These are phyloP conservation scores for Thymallus thymallus DNA, from an alignment of 2,113 vertebrate genomes.

Conservation along the genomic window DNA sequence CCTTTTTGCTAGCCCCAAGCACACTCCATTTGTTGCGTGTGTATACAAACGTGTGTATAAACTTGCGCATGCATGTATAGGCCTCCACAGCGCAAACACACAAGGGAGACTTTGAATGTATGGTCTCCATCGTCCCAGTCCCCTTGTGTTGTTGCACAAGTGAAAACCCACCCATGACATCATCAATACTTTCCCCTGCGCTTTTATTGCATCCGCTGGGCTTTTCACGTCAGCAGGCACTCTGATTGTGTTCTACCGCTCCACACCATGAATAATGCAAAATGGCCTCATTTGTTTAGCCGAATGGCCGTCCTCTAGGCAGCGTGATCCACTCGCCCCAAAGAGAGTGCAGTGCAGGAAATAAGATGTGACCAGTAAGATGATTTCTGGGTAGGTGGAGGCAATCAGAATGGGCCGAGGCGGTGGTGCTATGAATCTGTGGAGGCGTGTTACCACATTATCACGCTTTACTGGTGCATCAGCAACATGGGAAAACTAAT, in stretches of 20 bases:
- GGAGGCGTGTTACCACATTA: background rate
- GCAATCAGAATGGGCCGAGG: background rate
- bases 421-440: background rate
- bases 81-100: background rate
- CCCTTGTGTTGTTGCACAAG: background rate
- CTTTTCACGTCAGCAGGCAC: background rate
- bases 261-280: constrained; percentile 20
- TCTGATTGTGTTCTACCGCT: constrained; percentile 6
- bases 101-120: background rate
- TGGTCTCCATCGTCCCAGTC: background rate
- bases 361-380: constrained; percentile 3
- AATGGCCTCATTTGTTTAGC: constrained; percentile 21
- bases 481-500: constrained; percentile 2
- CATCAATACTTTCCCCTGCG: constrained; percentile 5
- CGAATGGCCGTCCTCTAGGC: constrained; percentile 2
- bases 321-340: constrained; percentile 9
- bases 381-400: constrained; percentile 3
- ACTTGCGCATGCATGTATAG: background rate
- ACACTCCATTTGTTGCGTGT: no score
- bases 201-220: constrained; percentile 13
- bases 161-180: constrained; percentile 1
- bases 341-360: background rate
- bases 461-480: constrained; percentile 3
- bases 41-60: no score
- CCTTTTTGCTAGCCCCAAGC: no score